Evolutionary conservation across 2,797 vertebrate species (phyloP).

Genomic region (Xenops minutus): DNA sequence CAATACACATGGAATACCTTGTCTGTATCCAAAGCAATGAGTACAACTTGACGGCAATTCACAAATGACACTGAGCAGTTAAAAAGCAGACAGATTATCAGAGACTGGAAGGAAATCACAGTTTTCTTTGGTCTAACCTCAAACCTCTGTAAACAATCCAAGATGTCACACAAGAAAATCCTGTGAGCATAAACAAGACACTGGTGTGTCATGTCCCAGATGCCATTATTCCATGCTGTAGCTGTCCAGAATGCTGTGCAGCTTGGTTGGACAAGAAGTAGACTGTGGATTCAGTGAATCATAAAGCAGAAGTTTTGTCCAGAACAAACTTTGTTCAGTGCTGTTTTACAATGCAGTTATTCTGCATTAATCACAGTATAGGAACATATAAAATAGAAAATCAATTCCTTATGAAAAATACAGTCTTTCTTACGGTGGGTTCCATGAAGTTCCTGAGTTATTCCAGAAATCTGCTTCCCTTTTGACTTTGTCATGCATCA

Average conservation of each 20-base stretch:
- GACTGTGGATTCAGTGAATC: conserved; percentile 32
- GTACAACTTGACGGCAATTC: neutral
- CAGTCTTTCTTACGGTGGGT: neutral
- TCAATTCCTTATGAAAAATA: neutral
- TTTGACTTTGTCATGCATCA: neutral
- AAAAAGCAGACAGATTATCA: neutral
- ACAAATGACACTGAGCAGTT: neutral
- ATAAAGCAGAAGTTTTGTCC: neutral
- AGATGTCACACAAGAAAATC: conserved; percentile 10
- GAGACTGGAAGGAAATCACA: neutral
- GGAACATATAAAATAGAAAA: neutral
- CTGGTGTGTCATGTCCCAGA: neutral
- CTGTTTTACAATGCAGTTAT: neutral
- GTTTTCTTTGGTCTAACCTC: conserved; percentile 35
- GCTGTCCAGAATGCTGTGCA: neutral
- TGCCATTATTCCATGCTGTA: conserved; percentile 24
- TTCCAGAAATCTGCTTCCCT: neutral
- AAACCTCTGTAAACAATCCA: conserved; percentile 22
- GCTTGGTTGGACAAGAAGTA: neutral
- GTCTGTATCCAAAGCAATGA: neutral
- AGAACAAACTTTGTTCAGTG: neutral
- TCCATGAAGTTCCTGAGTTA: neutral
- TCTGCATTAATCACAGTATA: neutral
- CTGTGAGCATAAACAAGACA: neutral
- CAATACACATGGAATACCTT: neutral